Evolutionary conservation across 30 jellyfish, hydroid and myxozoan genomes (phyloP), one percentile per base, ranked within the genome.

Genomic region (Chironex yamaguchii): DNA sequence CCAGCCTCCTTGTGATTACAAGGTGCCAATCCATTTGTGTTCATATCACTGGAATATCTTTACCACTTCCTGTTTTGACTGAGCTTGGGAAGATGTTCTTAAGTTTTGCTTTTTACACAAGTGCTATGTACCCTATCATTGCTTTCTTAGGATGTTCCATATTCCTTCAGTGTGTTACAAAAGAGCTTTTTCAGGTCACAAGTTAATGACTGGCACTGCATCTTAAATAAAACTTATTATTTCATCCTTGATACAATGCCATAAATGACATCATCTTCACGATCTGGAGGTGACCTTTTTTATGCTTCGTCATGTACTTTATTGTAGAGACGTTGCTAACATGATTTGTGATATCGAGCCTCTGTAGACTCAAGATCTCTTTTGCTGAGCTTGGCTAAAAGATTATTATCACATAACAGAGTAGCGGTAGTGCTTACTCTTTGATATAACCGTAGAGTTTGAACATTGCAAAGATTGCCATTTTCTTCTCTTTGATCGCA

Each of bases 401-500:
- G 54, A 1, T 63, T 12, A 9, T 12, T 63, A 23, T 26, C 77
- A 4, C 77, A 12, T 4, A 63, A 51, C n/a, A 4, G 4, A 12
- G 2, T 24, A 23, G 77, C 77, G 2, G 54, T 9, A 24, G 54
- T 21, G 28, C 53, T 63, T 63, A 63, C 77, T 63, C 77, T 63
- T 63, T n/a, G 27, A 24, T 26, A 4, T 63, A 63, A 63, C 20
- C 77, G 51, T 2, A 63, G 77, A 14, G 77, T 26, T 63, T 23
- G 52, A 63, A 63, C 77, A 63, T 63, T 63, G 53, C 77, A 63
- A 63, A 63, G 77, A 63, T 14, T 63, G 77, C 77, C 20, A 63
- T 63, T 63, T 63, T 63, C 77, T 63, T 63, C 77, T 63, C 54
- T 51, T 63, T 63, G 28, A 63, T 63, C 50, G 53, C 77, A 63